Base-by-base conservation (phyloP, 2,888 invertebrate genomes). In the Pyrrhosoma nymphula region DNA sequence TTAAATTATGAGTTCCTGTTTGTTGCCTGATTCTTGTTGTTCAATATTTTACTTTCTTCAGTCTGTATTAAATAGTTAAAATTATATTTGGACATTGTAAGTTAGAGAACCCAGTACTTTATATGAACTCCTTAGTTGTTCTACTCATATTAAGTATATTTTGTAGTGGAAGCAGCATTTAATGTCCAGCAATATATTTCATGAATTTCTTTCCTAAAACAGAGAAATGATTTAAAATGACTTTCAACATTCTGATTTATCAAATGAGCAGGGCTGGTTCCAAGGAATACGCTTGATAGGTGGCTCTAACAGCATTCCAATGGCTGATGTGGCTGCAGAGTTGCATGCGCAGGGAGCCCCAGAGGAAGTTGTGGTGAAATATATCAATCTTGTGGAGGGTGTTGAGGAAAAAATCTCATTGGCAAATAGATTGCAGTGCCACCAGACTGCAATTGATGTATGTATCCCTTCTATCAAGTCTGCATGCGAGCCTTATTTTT, bases 341-440 rank as follows among this genome's bases (percentile, higher is more conserved):
- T 96, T 97, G 56, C 96, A 97, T 47, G 96, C 96, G 95, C 96
- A 97, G 90, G 96, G 97, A 95, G 97, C 97, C 14, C 97, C 97
- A 0, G 95, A 96, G 0, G 96, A 96, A 23, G 96, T 98, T 90
- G 96, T 98, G 69, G 97, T 97, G 14, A 97, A 97, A 0, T 98
- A 98, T 96, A 96, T 98, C 56, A 97, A 97, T 96, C 97, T 97
- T 56, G 96, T 98, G 0, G 97, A 98, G 23, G 97, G 97, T 91
- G 96, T 97, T 0, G 98, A 98, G 18, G 98, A 97, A 95, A 97
- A 98, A 95, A 96, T 98, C 95, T 96, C 97, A 47, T 96, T 98
- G 2, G 98, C 98, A 0, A 98, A 97, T 95, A 97, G 97, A 96
- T 97, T 98, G 95, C 97, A 98, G 97, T 98, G 98, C 96, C 98